phyloP scores from a whole-genome alignment of 2,888 invertebrate species.

The Cosmorhoe ocellata region DNA sequence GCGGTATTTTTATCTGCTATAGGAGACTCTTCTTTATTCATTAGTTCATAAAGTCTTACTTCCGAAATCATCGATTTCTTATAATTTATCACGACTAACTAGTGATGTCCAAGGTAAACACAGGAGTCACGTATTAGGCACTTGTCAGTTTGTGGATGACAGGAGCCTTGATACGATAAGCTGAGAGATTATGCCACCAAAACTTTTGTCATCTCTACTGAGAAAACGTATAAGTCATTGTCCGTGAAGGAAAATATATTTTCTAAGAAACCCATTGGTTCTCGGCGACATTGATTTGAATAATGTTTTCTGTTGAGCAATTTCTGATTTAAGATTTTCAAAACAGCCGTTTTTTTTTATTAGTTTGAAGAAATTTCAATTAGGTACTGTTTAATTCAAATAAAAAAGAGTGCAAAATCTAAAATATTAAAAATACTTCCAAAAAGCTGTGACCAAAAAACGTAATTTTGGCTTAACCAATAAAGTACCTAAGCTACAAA shows the following conservation, averaged over 20 bases:
- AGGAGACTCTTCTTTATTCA: background rate
- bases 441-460: slow-evolving; percentile 28
- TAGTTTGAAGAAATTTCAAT: background rate
- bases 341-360: background rate
- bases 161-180: slow-evolving; percentile 66
- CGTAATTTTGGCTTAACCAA: slow-evolving; percentile 14
- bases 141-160: slow-evolving; percentile 65
- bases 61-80: background rate
- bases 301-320: slow-evolving; percentile 22
- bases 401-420: too few species aligned
- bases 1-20: background rate
- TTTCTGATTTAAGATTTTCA: slow-evolving; percentile 15
- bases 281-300: slow-evolving; percentile 16
- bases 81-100: slow-evolving; percentile 39
- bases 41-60: background rate
- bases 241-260: slow-evolving; percentile 46
- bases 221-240: slow-evolving; percentile 58
- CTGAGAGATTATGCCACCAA: slow-evolving; percentile 58
- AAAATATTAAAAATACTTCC: slow-evolving; percentile 37
- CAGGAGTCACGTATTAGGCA: slow-evolving; percentile 58
- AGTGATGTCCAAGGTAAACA: slow-evolving; percentile 65
- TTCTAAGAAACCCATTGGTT: slow-evolving; percentile 35
- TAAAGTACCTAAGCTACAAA: slow-evolving; percentile 40
- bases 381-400: too few species aligned
- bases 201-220: slow-evolving; percentile 55